A percentile compares a stretch with the other conserved stretches of the same genome.
These are phyloP conservation scores for Dryocosmus kuriphilus DNA, from an alignment of 2,888 invertebrate species.

Conservation along the genomic window DNA sequence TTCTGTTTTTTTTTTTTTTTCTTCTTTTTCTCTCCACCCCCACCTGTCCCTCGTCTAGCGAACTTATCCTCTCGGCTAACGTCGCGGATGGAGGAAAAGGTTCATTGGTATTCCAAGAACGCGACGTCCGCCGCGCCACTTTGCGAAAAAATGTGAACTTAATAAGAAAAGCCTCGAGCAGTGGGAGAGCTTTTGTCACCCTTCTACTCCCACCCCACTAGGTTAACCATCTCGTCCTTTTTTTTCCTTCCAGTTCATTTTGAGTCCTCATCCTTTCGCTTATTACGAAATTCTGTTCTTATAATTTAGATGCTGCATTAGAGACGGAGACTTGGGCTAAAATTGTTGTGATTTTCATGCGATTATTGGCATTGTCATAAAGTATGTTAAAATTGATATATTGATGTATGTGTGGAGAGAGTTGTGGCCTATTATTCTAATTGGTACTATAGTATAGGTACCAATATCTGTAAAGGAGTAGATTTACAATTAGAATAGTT, in stretches of 20 bases:
- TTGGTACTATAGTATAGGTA: too few species aligned
- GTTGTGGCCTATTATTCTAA: too few species aligned
- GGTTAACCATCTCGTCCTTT: constrained; percentile 7
- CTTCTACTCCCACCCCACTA: constrained; percentile 43
- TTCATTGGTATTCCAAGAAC: constrained; percentile 75
- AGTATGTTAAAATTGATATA: background rate
- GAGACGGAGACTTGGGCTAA: background rate
- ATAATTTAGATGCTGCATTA: background rate
- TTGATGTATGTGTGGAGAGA: too few species aligned
- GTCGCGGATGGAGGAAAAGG: constrained; percentile 61
- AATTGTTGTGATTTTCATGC: background rate
- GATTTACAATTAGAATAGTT: too few species aligned
- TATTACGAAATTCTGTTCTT: constrained; percentile 36
- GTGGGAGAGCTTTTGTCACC: constrained; percentile 72
- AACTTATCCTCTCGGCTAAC: constrained; percentile 59
- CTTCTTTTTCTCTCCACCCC: constrained; percentile 27
- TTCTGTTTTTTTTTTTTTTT: constrained; percentile 13
- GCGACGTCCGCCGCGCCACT: constrained; percentile 69
- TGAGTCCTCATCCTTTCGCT: constrained; percentile 20
- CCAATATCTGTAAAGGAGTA: too few species aligned
- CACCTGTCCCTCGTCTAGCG: constrained; percentile 37
- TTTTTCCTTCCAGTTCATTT: constrained; percentile 24
- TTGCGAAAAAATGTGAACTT: constrained; percentile 77
- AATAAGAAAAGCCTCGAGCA: constrained; percentile 76
- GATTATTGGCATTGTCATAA: background rate